phyloP scores from a whole-genome alignment of 2,888 invertebrate species.

The Apamea monoglypha region DNA sequence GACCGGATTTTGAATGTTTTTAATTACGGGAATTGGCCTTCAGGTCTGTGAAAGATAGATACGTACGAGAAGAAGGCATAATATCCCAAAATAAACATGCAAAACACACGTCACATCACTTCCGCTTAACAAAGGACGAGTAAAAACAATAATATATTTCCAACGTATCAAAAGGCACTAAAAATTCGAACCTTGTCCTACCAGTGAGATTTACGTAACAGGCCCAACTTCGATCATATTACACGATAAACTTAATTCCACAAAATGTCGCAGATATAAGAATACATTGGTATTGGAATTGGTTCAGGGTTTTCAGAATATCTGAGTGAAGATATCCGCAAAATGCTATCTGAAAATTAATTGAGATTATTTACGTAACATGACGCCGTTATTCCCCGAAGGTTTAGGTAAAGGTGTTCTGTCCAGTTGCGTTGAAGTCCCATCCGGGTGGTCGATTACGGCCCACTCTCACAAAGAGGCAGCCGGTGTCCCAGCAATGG shows the following conservation, averaged over 20 bases:
- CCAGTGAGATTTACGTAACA: constrained; percentile 50
- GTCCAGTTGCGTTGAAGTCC: background rate
- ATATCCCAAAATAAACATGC: background rate
- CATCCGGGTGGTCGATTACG: background rate
- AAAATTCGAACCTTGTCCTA: constrained; percentile 54
- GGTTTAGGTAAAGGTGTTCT: background rate
- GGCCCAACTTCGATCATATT: constrained; percentile 62
- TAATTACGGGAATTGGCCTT: too few relatives aligned
- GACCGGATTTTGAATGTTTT: too few relatives aligned
- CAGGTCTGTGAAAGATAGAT: background rate
- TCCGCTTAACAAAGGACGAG: background rate
- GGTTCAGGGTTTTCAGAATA: constrained; percentile 36
- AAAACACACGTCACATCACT: constrained; percentile 5
- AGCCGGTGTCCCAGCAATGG: background rate
- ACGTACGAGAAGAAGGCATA: background rate
- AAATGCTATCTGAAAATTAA: background rate
- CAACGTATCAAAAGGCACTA: constrained; percentile 41
- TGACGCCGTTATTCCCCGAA: background rate
- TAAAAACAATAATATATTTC: constrained; percentile 27
- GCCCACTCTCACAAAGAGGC: background rate
- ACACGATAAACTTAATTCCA: constrained; percentile 62
- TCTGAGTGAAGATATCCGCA: background rate
- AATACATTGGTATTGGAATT: constrained; percentile 45
- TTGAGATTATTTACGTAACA: background rate
- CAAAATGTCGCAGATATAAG: constrained; percentile 56